These are phyloP conservation scores for Adelphocoris suturalis DNA, from an alignment of 2,888 invertebrate genomes.

Conservation along the genomic window DNA sequence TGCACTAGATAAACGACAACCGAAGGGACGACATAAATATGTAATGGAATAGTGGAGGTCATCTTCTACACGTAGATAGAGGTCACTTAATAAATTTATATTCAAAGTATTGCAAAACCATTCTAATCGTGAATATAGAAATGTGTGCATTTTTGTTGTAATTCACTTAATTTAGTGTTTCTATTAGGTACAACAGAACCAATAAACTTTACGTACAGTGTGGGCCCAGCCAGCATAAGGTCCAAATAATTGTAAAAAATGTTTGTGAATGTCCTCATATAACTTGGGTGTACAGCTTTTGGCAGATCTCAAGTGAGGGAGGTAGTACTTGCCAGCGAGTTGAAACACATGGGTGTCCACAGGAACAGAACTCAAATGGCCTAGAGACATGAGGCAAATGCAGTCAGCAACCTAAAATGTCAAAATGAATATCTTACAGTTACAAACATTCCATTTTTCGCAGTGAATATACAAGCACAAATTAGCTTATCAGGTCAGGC, in stretches of 20 bases:
- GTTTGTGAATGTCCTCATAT: conserved; percentile 91
- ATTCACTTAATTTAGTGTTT: background rate
- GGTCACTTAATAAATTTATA: no score
- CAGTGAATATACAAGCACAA: no score
- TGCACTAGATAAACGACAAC: no score
- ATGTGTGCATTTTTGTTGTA: no score
- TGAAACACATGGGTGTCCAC: conserved; percentile 98
- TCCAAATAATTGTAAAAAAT: conserved; percentile 90
- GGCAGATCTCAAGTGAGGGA: conserved; percentile 86
- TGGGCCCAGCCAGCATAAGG: conserved; percentile 96
- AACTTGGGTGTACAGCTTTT: conserved; percentile 90
- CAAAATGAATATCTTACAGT: background rate
- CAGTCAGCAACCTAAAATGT: conserved; percentile 94
- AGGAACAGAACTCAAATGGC: conserved; percentile 92
- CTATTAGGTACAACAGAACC: no score
- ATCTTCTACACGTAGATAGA: no score
- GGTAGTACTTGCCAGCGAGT: conserved; percentile 88
- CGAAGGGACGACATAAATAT: no score
- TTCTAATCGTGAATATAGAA: no score
- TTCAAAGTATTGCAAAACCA: no score
- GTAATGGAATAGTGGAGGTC: no score
- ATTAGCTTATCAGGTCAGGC: no score
- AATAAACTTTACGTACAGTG: conserved; percentile 82
- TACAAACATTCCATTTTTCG: no score
- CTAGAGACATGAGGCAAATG: conserved; percentile 96